Percentiles rank a stretch among this genome's conserved stretches.
These are phyloP conservation scores for Chrysemys picta DNA, from an alignment of 2,113 vertebrate genomes.

Conservation along the genomic window DNA sequence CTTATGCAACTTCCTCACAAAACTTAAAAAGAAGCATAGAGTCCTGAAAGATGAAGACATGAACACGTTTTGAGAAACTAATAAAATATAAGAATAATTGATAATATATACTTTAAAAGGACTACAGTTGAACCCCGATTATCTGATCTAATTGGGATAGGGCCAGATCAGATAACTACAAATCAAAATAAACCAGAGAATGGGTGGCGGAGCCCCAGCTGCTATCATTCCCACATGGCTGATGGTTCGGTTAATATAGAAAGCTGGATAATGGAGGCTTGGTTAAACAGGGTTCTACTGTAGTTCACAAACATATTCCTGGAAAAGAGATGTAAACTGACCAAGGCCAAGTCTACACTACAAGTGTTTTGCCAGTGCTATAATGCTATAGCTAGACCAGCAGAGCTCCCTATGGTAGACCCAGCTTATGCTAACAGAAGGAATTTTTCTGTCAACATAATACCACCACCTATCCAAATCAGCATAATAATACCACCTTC, in stretches of 20 bases:
- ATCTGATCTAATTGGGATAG: background rate
- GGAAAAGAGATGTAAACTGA: background rate
- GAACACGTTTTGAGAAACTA: background rate
- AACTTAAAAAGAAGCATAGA: constrained; percentile 43
- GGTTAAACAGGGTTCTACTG: background rate
- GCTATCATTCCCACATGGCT: background rate
- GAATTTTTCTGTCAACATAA: background rate
- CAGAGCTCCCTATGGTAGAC: too few species aligned
- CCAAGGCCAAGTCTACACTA: background rate
- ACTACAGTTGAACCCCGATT: background rate
- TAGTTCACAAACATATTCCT: background rate
- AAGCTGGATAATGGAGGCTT: background rate
- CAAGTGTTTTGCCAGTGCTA: background rate
- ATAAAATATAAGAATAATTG: background rate
- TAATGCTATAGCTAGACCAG: too few species aligned
- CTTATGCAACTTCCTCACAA: constrained; percentile 8
- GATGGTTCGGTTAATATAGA: background rate
- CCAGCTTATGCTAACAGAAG: too few species aligned
- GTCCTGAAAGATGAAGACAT: background rate
- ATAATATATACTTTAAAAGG: background rate
- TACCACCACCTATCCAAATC: background rate
- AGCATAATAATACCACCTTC: background rate
- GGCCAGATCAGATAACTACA: background rate
- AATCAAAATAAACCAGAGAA: background rate
- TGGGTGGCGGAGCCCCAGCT: background rate